Evolutionary conservation across 2,113 vertebrate genomes (phyloP), one percentile per base, ranked within the genome.

Genomic region (Zosterops hypoxanthus): DNA sequence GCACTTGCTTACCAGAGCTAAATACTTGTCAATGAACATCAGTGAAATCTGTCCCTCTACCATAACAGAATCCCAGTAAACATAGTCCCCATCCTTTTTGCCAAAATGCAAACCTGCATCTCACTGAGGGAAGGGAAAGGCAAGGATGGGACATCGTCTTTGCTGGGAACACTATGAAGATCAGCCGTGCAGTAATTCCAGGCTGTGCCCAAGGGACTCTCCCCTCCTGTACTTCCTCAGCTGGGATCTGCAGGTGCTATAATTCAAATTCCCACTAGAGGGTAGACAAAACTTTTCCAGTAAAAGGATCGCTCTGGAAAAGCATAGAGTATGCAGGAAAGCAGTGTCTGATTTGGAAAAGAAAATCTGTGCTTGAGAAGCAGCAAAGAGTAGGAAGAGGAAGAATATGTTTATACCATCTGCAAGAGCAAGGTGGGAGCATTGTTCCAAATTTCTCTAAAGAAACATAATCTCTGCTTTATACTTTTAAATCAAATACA

Each of bases 261-360:
- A 86, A 88, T 80, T 42, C 28, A 49, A 87, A 88, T 50, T 80
- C 66, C 97, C 98, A 90, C 97, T 96, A 98, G 98, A 97, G 97
- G 97, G 97, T 77, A 86, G 12, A 53, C 90, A 85, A 96, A 96
- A 82, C 95, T 85, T 55, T 96, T 41, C n/a, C 71, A 88, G 57
- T 60, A 21, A 82, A 70, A 56, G 52, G 56, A 47, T 59, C 1
- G 2, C 12, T 8, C 6, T 19, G 47, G 42, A 44, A 82, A 94
- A 85, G 36, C 1, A 0, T 8, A 22, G 46, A 22, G 6, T 14
- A 22, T 60, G 52, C 0, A 0, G 52, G 12, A 39, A 69, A 77
- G 33, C 5, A 2, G 44, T 0, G 24, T 29, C 13, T 60, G 26
- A 50, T 70, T 86, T 69, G 21, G 80, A 50, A 65, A 49, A 60